phyloP scores from a whole-genome alignment of 2,797 vertebrate genomes.

The Sphaeramia orbicularis region DNA sequence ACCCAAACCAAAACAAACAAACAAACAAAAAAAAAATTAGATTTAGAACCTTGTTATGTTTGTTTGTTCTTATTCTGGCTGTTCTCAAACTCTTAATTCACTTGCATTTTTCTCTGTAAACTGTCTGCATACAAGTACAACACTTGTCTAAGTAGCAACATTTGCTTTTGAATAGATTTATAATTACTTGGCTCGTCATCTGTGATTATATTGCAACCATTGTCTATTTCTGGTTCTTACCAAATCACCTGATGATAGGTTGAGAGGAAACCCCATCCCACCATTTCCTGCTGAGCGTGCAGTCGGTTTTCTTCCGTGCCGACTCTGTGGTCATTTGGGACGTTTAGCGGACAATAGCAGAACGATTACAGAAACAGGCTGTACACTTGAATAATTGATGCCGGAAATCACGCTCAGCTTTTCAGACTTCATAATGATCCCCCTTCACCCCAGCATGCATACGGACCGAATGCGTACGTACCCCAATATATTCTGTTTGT shows the following conservation, averaged over 20 bases:
- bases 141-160: too few relatives aligned
- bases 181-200: too few relatives aligned
- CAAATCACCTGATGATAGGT: neutral
- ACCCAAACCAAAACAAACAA: too few relatives aligned
- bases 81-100: too few relatives aligned
- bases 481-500: conserved; percentile 53
- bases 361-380: conserved; percentile 78
- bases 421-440: conserved; percentile 70
- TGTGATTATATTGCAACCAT: too few relatives aligned
- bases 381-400: conserved; percentile 84
- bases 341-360: conserved; percentile 74
- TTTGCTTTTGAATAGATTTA: too few relatives aligned
- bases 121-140: too few relatives aligned
- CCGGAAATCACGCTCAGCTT: conserved; percentile 73
- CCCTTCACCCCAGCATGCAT: conserved; percentile 19
- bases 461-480: neutral
- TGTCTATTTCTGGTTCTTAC: neutral
- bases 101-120: too few relatives aligned
- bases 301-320: conserved; percentile 47
- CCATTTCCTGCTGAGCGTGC: conserved; percentile 69
- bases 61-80: too few relatives aligned
- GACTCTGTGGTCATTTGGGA: conserved; percentile 70
- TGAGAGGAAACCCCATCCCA: conserved; percentile 44
- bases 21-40: too few relatives aligned
- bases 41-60: too few relatives aligned